These are phyloP conservation scores for Condylura cristata DNA, from an alignment of 2,113 vertebrate species.

Conservation along the genomic window DNA sequence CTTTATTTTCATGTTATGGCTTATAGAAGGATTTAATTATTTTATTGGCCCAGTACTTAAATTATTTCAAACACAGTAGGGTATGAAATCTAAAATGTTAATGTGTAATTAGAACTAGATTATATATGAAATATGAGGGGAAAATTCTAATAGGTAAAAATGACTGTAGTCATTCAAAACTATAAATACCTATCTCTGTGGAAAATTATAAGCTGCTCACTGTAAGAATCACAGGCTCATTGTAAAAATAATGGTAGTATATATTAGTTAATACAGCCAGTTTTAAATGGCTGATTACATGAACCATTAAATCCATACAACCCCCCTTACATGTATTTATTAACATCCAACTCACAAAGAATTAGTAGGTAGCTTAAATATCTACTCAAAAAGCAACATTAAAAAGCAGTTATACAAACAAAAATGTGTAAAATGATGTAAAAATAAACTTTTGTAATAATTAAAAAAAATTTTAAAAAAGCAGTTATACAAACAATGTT, in stretches of 20 bases:
- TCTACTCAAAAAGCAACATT: neutral
- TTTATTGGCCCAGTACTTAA: neutral
- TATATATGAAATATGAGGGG: neutral
- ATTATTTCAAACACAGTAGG: constrained; percentile 16
- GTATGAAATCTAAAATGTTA: constrained; percentile 7
- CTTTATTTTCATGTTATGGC: neutral
- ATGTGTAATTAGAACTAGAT: neutral
- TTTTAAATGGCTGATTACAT: neutral
- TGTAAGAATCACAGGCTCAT: neutral
- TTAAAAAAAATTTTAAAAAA: too few relatives aligned
- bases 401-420: neutral
- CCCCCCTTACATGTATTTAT: neutral
- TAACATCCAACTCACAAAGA: neutral
- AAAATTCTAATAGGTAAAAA: neutral
- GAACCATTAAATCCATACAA: neutral
- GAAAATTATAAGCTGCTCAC: constrained; percentile 39
- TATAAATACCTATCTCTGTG: neutral
- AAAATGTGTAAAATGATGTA: too few relatives aligned
- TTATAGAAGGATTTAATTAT: neutral
- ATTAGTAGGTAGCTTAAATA: neutral
- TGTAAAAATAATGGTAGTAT: neutral
- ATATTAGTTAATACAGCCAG: neutral
- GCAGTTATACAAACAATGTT: neutral
- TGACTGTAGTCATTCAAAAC: constrained; percentile 2
- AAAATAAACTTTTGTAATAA: too few relatives aligned